Percentiles rank a stretch among this genome's conserved stretches.
Conservation (phyloP, 2,797 vertebrate species). For the Gymnodraco acuticeps region DNA sequence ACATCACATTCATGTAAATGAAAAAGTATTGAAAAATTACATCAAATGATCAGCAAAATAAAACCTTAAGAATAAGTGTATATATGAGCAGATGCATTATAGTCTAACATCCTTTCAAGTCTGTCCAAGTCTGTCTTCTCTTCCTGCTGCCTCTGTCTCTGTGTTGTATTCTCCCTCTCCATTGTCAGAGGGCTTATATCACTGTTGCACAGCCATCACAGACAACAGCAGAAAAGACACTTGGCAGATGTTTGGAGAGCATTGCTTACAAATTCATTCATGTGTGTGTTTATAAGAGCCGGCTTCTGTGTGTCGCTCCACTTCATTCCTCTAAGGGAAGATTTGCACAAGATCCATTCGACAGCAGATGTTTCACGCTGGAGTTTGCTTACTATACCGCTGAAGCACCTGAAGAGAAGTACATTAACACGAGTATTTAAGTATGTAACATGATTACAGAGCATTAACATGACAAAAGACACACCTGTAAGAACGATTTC, state of each 20-base stretch:
- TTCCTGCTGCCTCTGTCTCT: conserved; percentile 10
- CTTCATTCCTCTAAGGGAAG: conserved; percentile 32
- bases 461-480: conserved; percentile 57
- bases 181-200: conserved; percentile 51
- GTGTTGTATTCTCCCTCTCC: conserved; percentile 25
- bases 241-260: conserved; percentile 63
- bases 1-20: no score
- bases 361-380: conserved; percentile 39
- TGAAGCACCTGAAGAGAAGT: conserved; percentile 16
- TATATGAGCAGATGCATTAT: background rate
- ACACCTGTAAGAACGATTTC: conserved; percentile 53
- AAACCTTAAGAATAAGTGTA: background rate
- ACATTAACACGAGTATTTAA: conserved; percentile 34
- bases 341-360: conserved; percentile 33
- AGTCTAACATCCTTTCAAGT: conserved; percentile 11
- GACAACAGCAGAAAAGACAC: conserved; percentile 41
- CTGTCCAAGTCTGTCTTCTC: background rate
- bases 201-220: conserved; percentile 34
- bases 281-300: conserved; percentile 12
- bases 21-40: background rate
- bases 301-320: conserved; percentile 5
- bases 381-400: conserved; percentile 20
- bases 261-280: conserved; percentile 28
- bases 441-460: conserved; percentile 47
- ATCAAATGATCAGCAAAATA: background rate